Evolutionary conservation across 2,113 vertebrate species (phyloP), one percentile per base, ranked within the genome.

Genomic region (Chionodraco myersi): DNA sequence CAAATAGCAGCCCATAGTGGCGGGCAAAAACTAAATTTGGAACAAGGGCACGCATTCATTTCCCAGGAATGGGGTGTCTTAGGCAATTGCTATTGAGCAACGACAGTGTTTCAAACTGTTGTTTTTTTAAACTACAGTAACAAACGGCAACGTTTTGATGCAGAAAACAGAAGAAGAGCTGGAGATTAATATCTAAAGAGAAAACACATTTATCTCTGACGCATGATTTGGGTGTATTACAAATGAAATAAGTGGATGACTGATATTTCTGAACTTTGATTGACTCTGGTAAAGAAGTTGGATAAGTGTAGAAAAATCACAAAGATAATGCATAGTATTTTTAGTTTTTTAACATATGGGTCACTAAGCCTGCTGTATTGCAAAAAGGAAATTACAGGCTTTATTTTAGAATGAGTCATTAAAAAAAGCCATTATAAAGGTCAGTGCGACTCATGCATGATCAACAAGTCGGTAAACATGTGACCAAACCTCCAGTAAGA

Each of bases 31-130:
- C 91, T 94, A 94, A 90, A 93, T 92, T 81, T 91, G 91, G 91
- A 94, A 94, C 93, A 94, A 94, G 92, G 91, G 86, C 77, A 83
- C 6, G 63, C 91, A 93, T 94, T 94, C 89, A 94, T 92, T 91
- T 88, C 80, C 84, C 73, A 80, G 91, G 83, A 94, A 93, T 86
- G 80, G 88, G 79, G 85, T 92, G 91, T 93, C 91, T 93, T 85
- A 91, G 91, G 90, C 90, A 92, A 94, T 88, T 83, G 81, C 82
- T 70, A 87, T 88, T 91, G 88, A 91, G 80, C 89, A 82, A 81
- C 62, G 10, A 69, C 82, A 88, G 81, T 76, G 85, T 91, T 86
- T 87, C 54, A 63, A 82, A 66, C 73, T 65, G 80, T 8, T 26
- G n/a, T 26, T 72, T 71, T 86, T 86, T 79, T 81, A 88, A 83